These are phyloP conservation scores for Neomorphus geoffroyi DNA, from an alignment of 2,797 vertebrate genomes.

Conservation along the genomic window DNA sequence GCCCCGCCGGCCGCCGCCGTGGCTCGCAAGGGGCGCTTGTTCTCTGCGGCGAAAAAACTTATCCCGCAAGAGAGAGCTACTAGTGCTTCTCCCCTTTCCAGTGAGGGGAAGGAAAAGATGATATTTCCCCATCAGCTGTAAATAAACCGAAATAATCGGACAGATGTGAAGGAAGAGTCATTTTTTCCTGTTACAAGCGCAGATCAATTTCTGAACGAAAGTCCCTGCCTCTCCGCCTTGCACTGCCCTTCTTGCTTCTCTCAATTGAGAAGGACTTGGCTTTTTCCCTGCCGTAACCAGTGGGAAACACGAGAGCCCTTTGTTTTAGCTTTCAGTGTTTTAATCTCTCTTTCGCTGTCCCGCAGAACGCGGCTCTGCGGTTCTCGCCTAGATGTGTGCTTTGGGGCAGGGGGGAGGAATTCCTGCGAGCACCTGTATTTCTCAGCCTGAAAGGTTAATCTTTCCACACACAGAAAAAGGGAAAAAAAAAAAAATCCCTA, in stretches of 20 bases:
- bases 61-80: neutral
- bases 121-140: neutral
- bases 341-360: neutral
- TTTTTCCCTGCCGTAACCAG: neutral
- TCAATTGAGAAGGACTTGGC: neutral
- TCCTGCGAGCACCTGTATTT: slow-evolving; percentile 51
- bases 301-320: slow-evolving; percentile 23
- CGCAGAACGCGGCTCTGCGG: neutral
- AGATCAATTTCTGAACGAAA: slow-evolving; percentile 27
- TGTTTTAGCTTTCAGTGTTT: neutral
- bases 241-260: neutral
- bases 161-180: slow-evolving; percentile 16
- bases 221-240: neutral
- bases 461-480: neutral
- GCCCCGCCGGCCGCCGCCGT: neutral
- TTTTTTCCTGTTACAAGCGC: neutral
- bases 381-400: neutral
- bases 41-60: neutral
- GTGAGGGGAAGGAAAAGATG: neutral
- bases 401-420: neutral
- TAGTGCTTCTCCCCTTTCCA: neutral
- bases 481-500: neutral
- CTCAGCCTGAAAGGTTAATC: slow-evolving; percentile 25
- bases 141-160: slow-evolving; percentile 10
- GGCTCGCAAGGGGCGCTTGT: neutral